These are phyloP conservation scores for Melanotaenia maccullochi DNA, from an alignment of 2,797 vertebrate genomes.

Conservation along the genomic window DNA sequence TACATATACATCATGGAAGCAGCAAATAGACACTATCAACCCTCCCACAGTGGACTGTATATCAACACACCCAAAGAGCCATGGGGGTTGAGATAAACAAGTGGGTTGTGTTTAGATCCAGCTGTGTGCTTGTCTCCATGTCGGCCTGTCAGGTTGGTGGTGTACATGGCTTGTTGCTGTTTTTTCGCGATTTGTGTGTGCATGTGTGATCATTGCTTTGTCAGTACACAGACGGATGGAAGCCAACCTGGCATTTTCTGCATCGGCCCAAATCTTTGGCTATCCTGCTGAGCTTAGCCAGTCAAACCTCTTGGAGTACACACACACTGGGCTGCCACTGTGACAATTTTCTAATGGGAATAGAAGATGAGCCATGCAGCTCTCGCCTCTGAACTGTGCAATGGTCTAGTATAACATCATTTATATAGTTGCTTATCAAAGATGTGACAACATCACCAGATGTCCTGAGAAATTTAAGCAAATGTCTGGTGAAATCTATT, in stretches of 20 bases:
- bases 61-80: slow-evolving; percentile 32
- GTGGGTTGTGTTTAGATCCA: slow-evolving; percentile 50
- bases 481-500: slow-evolving; percentile 50
- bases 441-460: slow-evolving; percentile 64
- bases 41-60: slow-evolving; percentile 28
- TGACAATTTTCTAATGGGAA: slow-evolving; percentile 42
- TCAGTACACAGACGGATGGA: slow-evolving; percentile 45
- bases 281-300: slow-evolving; percentile 40
- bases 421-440: slow-evolving; percentile 58
- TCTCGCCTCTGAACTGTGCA: slow-evolving; percentile 35
- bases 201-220: slow-evolving; percentile 20
- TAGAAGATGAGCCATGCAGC: slow-evolving; percentile 22
- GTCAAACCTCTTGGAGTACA: slow-evolving; percentile 33
- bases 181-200: slow-evolving; percentile 3
- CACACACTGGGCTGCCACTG: slow-evolving; percentile 22
- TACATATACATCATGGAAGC: slow-evolving; percentile 21
- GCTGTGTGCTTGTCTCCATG: slow-evolving; percentile 38
- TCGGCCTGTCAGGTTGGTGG: slow-evolving; percentile 51
- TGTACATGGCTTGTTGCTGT: slow-evolving; percentile 28
- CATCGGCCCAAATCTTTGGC: slow-evolving; percentile 42
- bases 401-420: slow-evolving; percentile 22
- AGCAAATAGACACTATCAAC: slow-evolving; percentile 15
- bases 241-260: slow-evolving; percentile 41
- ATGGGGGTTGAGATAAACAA: slow-evolving; percentile 40
- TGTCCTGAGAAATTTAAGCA: slow-evolving; percentile 54